phyloP scores from a whole-genome alignment of 2,888 invertebrate genomes.

The Adineta ricciae region DNA sequence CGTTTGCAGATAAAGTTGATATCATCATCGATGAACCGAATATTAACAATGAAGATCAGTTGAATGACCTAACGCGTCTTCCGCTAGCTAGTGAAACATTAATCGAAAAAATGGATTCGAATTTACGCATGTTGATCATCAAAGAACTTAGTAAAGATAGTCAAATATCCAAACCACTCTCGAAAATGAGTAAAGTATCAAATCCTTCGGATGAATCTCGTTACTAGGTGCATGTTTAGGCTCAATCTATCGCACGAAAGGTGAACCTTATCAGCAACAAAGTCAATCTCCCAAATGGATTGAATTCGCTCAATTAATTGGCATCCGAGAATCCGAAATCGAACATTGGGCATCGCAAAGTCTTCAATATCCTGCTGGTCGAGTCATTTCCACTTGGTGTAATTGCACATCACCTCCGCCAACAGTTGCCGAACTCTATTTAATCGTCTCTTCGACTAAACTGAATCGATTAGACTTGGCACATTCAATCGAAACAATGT shows the following conservation, averaged over 20 bases:
- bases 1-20: neutral
- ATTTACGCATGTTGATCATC: neutral
- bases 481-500: neutral
- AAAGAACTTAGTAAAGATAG: slow-evolving; percentile 3
- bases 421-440: neutral
- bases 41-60: too few species aligned
- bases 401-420: neutral
- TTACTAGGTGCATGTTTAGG: neutral
- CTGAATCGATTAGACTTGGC: neutral
- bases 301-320: neutral
- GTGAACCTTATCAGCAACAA: neutral
- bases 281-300: neutral
- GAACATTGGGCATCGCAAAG: neutral
- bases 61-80: neutral
- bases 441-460: neutral
- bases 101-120: neutral
- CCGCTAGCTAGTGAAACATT: neutral
- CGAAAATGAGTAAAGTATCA: neutral
- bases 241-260: neutral
- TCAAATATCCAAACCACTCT: neutral
- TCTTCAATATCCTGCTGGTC: neutral
- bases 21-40: too few species aligned
- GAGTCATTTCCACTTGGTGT: slow-evolving; percentile 11
- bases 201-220: too few species aligned
- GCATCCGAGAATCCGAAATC: neutral